Conservation (phyloP, 2,113 vertebrate species). For the Mirounga angustirostris region DNA sequence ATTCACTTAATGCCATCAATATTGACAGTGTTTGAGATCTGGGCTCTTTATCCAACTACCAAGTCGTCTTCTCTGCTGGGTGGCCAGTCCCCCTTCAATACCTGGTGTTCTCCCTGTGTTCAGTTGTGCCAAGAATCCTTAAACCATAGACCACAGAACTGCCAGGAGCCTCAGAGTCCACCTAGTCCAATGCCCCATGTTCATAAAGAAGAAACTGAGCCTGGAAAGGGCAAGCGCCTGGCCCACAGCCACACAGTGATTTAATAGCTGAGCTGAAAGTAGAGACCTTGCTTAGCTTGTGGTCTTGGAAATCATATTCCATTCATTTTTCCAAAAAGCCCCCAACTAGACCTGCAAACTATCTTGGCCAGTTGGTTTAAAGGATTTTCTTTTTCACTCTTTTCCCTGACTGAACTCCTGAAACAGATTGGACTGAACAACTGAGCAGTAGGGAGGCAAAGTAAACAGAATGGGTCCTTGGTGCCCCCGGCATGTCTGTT, state of each 20-base stretch:
- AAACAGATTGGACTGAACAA: slow-evolving; percentile 79
- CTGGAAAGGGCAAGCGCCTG: not conserved
- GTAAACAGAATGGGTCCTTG: slow-evolving; percentile 68
- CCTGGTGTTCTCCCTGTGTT: not conserved
- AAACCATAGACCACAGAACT: not conserved
- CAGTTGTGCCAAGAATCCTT: not conserved
- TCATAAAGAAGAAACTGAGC: not conserved
- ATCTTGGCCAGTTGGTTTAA: slow-evolving; percentile 12
- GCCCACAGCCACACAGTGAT: not conserved
- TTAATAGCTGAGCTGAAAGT: not conserved
- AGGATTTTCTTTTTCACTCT: slow-evolving; percentile 67
- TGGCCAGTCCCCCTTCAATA: not conserved
- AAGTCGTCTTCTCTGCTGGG: not conserved
- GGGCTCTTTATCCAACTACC: not conserved
- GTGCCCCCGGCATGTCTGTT: slow-evolving; percentile 72
- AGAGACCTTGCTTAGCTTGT: not conserved
- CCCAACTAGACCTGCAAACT: slow-evolving; percentile 2
- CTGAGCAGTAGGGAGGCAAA: slow-evolving; percentile 74
- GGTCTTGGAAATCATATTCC: not conserved
- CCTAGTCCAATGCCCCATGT: not conserved
- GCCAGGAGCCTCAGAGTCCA: not conserved
- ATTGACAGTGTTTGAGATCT: not conserved
- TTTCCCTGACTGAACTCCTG: slow-evolving; percentile 76
- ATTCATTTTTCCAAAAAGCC: slow-evolving; percentile 46
- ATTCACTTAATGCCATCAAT: not conserved